These are phyloP conservation scores for Sebastes nivosus DNA, from an alignment of 2,797 vertebrate genomes.

Conservation along the genomic window DNA sequence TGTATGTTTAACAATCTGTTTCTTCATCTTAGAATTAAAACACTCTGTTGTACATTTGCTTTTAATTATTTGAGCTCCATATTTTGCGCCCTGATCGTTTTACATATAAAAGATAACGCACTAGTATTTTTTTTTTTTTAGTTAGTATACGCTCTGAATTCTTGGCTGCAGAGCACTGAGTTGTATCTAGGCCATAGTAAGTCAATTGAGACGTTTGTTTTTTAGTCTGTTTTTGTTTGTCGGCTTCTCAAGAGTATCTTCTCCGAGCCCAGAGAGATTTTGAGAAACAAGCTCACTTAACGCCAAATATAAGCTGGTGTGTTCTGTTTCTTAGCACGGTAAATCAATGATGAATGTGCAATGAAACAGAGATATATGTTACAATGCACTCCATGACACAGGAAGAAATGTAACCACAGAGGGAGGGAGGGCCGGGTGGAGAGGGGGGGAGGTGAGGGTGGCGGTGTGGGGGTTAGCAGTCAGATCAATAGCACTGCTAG, in stretches of 20 bases:
- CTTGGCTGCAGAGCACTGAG: neutral
- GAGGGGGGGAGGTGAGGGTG: neutral
- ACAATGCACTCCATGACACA: slow-evolving; percentile 72
- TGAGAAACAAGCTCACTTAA: slow-evolving; percentile 19
- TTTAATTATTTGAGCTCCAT: slow-evolving; percentile 29
- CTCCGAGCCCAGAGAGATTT: slow-evolving; percentile 9
- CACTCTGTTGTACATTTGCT: slow-evolving; percentile 16
- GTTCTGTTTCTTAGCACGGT: slow-evolving; percentile 42
- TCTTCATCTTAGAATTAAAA: slow-evolving; percentile 54
- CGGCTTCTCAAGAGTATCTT: slow-evolving; percentile 17
- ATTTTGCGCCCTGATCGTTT: neutral
- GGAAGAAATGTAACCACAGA: slow-evolving; percentile 77
- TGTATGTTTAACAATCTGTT: slow-evolving; percentile 47
- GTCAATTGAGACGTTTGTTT: slow-evolving; percentile 33
- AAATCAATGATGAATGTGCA: slow-evolving; percentile 71
- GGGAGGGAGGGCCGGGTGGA: slow-evolving; percentile 11
- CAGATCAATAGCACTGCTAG: slow-evolving; percentile 62
- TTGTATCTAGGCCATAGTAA: slow-evolving; percentile 47
- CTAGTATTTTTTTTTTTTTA: neutral
- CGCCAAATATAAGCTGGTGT: slow-evolving; percentile 36
- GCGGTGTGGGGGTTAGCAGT: neutral
- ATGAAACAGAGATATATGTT: slow-evolving; percentile 72
- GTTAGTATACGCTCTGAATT: neutral
- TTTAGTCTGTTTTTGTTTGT: slow-evolving; percentile 28
- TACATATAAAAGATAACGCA: neutral